Percentiles rank a stretch among this genome's conserved stretches.
These are phyloP conservation scores for Cryptocephalus moraei DNA, from an alignment of 2,888 invertebrate species.

Conservation along the genomic window DNA sequence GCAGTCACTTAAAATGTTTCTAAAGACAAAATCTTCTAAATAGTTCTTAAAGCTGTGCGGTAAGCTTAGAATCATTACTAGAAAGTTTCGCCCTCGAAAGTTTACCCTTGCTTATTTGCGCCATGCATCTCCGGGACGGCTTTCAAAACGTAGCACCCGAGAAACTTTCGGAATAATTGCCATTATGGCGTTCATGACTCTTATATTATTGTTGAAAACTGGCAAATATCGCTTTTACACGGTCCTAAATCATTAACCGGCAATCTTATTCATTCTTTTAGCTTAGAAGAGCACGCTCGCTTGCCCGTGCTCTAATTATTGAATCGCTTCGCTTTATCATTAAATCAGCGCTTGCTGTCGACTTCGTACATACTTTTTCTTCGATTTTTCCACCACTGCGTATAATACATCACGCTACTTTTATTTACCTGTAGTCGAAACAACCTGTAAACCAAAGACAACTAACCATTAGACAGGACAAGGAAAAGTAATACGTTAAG, in stretches of 20 bases:
- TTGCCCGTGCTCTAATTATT: no score
- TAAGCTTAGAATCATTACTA: background rate
- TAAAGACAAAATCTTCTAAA: no score
- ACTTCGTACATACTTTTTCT: no score
- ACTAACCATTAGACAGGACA: no score
- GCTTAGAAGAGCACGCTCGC: no score
- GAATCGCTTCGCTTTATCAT: background rate
- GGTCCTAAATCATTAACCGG: slow-evolving; percentile 9
- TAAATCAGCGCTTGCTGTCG: background rate
- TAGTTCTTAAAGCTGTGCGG: no score
- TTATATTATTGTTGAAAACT: slow-evolving; percentile 9
- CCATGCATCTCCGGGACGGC: slow-evolving; percentile 4
- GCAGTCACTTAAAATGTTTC: no score
- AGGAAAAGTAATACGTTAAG: no score
- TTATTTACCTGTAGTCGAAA: no score
- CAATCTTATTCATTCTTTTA: background rate
- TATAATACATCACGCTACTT: no score
- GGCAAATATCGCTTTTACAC: slow-evolving; percentile 11
- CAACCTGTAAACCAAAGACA: no score
- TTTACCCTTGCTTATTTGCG: background rate
- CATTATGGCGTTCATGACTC: slow-evolving; percentile 1
- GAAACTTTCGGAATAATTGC: slow-evolving; percentile 5
- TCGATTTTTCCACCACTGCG: no score
- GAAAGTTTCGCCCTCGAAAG: background rate
- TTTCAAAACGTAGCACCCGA: slow-evolving; percentile 1